phyloP scores from a whole-genome alignment of 1,140 invertebrate genomes.

The Drosophila subobscura region DNA sequence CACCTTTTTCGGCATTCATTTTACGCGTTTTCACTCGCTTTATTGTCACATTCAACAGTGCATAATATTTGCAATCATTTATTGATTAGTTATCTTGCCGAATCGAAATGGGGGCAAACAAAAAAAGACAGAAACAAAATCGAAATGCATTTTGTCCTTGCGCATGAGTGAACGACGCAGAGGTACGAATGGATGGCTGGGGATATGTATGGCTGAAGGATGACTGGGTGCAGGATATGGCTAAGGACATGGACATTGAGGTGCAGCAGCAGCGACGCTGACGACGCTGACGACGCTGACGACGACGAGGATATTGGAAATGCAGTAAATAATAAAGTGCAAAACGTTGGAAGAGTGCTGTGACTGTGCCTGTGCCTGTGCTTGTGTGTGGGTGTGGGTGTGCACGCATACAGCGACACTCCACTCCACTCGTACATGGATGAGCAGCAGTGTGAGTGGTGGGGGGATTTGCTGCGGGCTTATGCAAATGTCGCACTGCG shows the following conservation, averaged over 20 bases:
- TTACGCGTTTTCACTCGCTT: conserved; percentile 41
- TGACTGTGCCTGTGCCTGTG: neutral
- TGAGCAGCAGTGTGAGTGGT: neutral
- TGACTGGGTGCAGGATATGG: neutral
- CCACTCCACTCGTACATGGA: conserved; percentile 2
- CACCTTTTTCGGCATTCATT: neutral
- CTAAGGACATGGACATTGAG: neutral
- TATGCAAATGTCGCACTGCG: conserved; percentile 53
- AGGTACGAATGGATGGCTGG: neutral
- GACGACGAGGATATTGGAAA: conserved; percentile 32
- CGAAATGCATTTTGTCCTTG: conserved; percentile 53
- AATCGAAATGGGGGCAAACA: too few relatives aligned
- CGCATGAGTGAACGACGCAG: conserved; percentile 38
- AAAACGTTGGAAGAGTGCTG: neutral
- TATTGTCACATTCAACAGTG: neutral
- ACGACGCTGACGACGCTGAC: too few relatives aligned
- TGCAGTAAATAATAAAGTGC: conserved; percentile 57
- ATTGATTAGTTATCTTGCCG: too few relatives aligned
- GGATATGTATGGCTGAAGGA: neutral
- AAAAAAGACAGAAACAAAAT: too few relatives aligned
- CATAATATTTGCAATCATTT: too few relatives aligned
- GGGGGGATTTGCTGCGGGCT: conserved; percentile 22
- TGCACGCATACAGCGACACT: conserved; percentile 3
- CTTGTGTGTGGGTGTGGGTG: neutral
- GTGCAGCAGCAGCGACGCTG: neutral